Percentiles rank a stretch among this genome's conserved stretches.
These are phyloP conservation scores for Thecocarcelia acutangulata DNA, from an alignment of 2,888 invertebrate species.

Conservation along the genomic window DNA sequence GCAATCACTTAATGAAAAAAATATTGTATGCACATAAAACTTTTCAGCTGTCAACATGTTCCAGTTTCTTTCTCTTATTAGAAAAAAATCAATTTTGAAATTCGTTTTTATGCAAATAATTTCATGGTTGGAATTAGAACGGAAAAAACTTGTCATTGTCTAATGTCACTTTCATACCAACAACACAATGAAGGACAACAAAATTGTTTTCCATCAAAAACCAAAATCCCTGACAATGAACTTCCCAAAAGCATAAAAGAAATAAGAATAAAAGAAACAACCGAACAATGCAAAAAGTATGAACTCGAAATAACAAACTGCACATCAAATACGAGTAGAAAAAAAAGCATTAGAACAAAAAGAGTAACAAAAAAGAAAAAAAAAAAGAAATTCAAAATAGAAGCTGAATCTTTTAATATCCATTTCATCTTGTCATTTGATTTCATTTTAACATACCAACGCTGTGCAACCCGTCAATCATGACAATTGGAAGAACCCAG, in stretches of 20 bases:
- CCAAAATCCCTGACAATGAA: conserved; percentile 65
- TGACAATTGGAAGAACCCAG: conserved; percentile 52
- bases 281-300: conserved; percentile 26
- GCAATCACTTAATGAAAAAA: too few relatives aligned
- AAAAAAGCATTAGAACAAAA: conserved; percentile 21
- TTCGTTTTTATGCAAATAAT: conserved; percentile 26
- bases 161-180: conserved; percentile 53
- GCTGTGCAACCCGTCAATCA: conserved; percentile 68
- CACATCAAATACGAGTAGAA: conserved; percentile 26
- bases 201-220: conserved; percentile 49
- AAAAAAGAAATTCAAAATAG: conserved; percentile 17
- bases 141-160: conserved; percentile 48
- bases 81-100: background rate
- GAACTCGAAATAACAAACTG: conserved; percentile 11
- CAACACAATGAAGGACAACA: conserved; percentile 9
- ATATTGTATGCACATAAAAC: background rate
- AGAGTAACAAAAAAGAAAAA: conserved; percentile 9
- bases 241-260: conserved; percentile 12
- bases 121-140: conserved; percentile 33
- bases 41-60: background rate
- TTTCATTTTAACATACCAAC: conserved; percentile 69
- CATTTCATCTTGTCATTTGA: conserved; percentile 69
- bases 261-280: conserved; percentile 32
- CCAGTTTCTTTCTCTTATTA: conserved; percentile 17
- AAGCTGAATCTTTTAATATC: conserved; percentile 67